Percentiles rank a stretch among this genome's conserved stretches.
phyloP scores from a whole-genome alignment of 2,797 vertebrate species.

The Dallia pectoralis region DNA sequence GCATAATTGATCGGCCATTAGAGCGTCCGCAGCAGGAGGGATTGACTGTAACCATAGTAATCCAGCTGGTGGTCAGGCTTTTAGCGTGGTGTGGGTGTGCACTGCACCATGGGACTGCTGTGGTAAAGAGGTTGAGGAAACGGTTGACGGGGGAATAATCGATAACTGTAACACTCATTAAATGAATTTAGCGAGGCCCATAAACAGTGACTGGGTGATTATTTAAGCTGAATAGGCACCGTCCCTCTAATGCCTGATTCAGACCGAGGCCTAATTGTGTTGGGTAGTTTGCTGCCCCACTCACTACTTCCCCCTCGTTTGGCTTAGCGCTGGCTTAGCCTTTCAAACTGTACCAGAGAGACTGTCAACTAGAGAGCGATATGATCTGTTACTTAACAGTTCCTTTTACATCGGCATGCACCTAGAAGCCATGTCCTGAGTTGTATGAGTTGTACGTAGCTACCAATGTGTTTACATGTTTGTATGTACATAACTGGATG shows the following conservation, averaged over 20 bases:
- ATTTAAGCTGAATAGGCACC: conserved; percentile 43
- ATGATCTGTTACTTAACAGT: no score
- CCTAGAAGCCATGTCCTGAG: no score
- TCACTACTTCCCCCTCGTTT: not conserved
- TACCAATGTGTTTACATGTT: no score
- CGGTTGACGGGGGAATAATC: conserved; percentile 55
- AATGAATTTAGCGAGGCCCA: conserved; percentile 46
- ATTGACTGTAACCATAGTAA: not conserved
- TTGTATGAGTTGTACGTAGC: no score
- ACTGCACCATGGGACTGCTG: conserved; percentile 13
- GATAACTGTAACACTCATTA: conserved; percentile 47
- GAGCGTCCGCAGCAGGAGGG: not conserved
- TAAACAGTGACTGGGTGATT: conserved; percentile 58
- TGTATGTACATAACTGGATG: no score
- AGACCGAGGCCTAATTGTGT: conserved; percentile 54
- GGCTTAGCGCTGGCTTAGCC: conserved; percentile 30
- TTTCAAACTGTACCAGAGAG: conserved; percentile 18
- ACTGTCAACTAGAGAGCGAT: no score
- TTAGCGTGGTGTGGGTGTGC: conserved; percentile 8
- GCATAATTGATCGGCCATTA: conserved; percentile 14
- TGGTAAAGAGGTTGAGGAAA: conserved; percentile 26
- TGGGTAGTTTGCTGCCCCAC: conserved; percentile 52
- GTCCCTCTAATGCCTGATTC: conserved; percentile 35
- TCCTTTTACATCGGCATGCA: not conserved
- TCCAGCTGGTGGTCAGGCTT: not conserved